Conservation (phyloP, 2,888 invertebrate genomes). For the Dioctria linearis region DNA sequence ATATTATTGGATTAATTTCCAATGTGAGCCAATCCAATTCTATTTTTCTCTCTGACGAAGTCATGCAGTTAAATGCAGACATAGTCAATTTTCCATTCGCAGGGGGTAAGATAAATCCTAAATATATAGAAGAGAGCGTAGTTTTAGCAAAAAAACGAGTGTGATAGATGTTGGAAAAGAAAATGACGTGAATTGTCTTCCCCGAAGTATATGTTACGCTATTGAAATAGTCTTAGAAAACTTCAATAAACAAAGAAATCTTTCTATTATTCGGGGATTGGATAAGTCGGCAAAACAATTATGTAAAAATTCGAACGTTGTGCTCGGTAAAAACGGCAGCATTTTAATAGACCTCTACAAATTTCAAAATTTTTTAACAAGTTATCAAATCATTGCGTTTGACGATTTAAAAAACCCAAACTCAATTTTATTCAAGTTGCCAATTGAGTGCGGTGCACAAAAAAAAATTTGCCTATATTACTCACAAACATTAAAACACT, state of each 20-base stretch:
- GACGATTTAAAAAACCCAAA: slow-evolving; percentile 12
- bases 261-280: neutral
- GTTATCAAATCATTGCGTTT: slow-evolving; percentile 15
- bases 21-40: slow-evolving; percentile 37
- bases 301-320: slow-evolving; percentile 36
- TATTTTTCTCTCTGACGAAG: slow-evolving; percentile 31
- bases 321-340: slow-evolving; percentile 24
- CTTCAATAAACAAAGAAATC: slow-evolving; percentile 14
- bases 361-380: slow-evolving; percentile 43
- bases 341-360: slow-evolving; percentile 41
- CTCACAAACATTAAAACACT: no score
- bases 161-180: slow-evolving; percentile 42
- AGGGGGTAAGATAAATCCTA: slow-evolving; percentile 16
- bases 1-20: slow-evolving; percentile 39
- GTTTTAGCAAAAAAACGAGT: slow-evolving; percentile 11
- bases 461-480: slow-evolving; percentile 18
- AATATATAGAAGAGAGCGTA: no score
- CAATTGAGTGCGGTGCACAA: neutral
- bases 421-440: slow-evolving; percentile 37
- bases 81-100: neutral
- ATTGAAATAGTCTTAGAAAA: slow-evolving; percentile 34
- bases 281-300: neutral
- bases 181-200: slow-evolving; percentile 35
- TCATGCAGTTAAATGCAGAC: slow-evolving; percentile 19
- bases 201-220: slow-evolving; percentile 45